phyloP scores from a whole-genome alignment of 2,113 vertebrate species.

The Empidonax traillii region DNA sequence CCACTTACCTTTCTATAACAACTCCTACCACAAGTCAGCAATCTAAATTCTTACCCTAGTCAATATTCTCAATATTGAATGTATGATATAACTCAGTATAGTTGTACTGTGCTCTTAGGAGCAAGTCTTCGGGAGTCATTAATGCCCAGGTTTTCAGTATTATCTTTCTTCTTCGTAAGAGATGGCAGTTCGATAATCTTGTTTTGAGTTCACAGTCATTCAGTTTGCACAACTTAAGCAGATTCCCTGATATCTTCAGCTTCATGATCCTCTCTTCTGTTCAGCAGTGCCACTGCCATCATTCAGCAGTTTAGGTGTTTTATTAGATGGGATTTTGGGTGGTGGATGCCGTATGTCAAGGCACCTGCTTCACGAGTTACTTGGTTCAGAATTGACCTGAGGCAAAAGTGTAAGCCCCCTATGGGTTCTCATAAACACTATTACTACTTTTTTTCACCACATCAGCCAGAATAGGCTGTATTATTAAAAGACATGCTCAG shows the following conservation, averaged over 20 bases:
- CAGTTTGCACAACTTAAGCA: neutral
- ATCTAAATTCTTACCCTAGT: neutral
- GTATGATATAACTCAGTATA: neutral
- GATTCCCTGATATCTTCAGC: neutral
- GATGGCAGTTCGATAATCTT: neutral
- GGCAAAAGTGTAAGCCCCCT: neutral
- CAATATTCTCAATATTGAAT: neutral
- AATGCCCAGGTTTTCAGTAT: neutral
- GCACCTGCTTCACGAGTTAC: neutral
- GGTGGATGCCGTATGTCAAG: neutral
- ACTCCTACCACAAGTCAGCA: neutral
- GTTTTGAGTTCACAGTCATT: neutral
- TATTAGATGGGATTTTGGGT: neutral
- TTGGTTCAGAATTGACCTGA: neutral
- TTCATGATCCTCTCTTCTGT: neutral
- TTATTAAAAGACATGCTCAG: neutral
- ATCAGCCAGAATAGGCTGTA: neutral
- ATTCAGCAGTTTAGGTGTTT: neutral
- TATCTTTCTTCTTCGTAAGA: neutral
- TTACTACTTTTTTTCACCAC: neutral
- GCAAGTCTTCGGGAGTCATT: neutral
- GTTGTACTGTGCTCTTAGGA: neutral
- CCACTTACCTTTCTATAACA: neutral
- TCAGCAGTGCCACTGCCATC: neutral
- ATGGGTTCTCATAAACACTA: neutral